Percentiles rank a stretch among this genome's conserved stretches.
phyloP scores from a whole-genome alignment of 2,888 invertebrate genomes.

The Mythimna ferrago region DNA sequence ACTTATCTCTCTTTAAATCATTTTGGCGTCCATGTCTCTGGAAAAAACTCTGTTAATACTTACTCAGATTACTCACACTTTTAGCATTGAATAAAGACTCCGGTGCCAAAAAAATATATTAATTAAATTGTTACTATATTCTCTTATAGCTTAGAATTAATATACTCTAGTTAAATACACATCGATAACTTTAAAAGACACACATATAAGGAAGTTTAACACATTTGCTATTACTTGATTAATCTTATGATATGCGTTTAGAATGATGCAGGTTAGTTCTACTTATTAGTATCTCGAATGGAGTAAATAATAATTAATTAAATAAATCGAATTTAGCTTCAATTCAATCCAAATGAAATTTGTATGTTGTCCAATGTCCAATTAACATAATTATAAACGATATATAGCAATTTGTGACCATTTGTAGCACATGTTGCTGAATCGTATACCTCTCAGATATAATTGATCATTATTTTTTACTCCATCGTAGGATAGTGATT shows the following conservation, averaged over 20 bases:
- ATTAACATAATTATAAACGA: background rate
- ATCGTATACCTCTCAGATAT: background rate
- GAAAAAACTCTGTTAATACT: conserved; percentile 41
- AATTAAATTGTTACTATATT: conserved; percentile 11
- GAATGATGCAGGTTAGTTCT: conserved; percentile 67
- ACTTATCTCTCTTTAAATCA: conserved; percentile 49
- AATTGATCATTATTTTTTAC: conserved; percentile 46
- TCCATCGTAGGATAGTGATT: conserved; percentile 50
- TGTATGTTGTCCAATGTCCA: background rate
- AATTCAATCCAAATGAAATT: background rate
- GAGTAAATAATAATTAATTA: conserved; percentile 49
- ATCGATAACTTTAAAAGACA: conserved; percentile 65
- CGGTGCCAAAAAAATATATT: conserved; percentile 54
- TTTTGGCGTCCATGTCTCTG: conserved; percentile 33
- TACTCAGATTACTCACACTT: conserved; percentile 30
- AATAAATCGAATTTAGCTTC: background rate
- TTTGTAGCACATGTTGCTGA: background rate
- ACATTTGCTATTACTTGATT: conserved; percentile 59
- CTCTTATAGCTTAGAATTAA: conserved; percentile 43
- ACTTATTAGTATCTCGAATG: conserved; percentile 57
- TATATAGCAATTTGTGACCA: background rate
- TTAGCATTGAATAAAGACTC: conserved; percentile 41
- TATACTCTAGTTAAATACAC: conserved; percentile 65
- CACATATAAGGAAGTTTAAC: conserved; percentile 60
- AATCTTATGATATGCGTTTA: conserved; percentile 65